A percentile compares a stretch with the other conserved stretches of the same genome.
These are phyloP conservation scores for Erythrolamprus reginae DNA, from an alignment of 2,113 vertebrate genomes.

Conservation along the genomic window DNA sequence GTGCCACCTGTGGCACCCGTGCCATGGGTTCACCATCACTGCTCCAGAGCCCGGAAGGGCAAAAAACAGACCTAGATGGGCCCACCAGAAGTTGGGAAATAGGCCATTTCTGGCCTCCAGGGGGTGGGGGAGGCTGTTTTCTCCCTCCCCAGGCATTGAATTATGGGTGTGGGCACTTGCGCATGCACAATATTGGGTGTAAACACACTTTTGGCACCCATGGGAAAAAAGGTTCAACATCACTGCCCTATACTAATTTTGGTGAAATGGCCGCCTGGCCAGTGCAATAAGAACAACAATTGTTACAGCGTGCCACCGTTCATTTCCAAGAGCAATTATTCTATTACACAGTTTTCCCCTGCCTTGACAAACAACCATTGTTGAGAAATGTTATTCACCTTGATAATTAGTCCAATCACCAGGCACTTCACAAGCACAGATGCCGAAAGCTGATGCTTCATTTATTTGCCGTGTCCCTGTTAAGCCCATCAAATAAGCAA, in stretches of 20 bases:
- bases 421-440: not conserved
- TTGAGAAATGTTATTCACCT: not conserved
- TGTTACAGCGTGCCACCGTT: not conserved
- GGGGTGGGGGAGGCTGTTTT: no score
- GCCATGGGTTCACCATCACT: no score
- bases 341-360: constrained; percentile 11
- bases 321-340: constrained; percentile 25
- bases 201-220: no score
- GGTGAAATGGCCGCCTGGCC: not conserved
- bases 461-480: constrained; percentile 25
- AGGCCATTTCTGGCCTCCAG: no score
- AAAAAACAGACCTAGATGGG: no score
- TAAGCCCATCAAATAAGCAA: constrained; percentile 21
- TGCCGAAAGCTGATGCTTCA: not conserved
- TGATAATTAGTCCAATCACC: constrained; percentile 7
- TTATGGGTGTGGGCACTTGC: no score
- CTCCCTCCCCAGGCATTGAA: no score
- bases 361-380: not conserved
- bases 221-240: no score
- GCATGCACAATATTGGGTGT: no score
- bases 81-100: no score
- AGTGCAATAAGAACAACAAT: not conserved
- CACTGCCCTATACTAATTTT: not conserved
- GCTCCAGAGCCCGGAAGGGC: no score
- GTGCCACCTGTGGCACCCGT: no score